A percentile compares a stretch with the other conserved stretches of the same genome.
Conservation (phyloP, 2,888 invertebrate genomes). For the Eristalis tenax region DNA sequence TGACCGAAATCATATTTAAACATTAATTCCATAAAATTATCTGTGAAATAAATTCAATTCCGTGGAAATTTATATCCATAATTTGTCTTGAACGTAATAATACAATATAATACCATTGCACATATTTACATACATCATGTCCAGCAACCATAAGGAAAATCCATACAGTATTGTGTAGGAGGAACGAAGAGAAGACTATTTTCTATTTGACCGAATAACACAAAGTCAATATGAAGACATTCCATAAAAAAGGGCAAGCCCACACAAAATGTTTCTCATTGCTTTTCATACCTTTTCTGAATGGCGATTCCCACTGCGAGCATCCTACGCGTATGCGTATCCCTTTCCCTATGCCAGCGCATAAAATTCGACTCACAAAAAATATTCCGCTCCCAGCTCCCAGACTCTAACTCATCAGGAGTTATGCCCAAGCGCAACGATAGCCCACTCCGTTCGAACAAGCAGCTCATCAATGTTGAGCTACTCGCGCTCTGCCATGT, state of each 20-base stretch:
- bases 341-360: neutral
- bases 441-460: too few species aligned
- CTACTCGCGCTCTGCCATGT: too few species aligned
- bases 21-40: too few species aligned
- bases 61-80: too few species aligned
- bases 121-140: neutral
- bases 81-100: too few species aligned
- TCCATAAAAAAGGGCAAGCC: conserved; percentile 44
- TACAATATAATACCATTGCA: neutral
- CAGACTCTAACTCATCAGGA: too few species aligned
- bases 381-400: neutral
- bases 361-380: conserved; percentile 27
- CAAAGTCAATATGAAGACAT: conserved; percentile 36
- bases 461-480: too few species aligned
- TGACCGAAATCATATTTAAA: too few species aligned
- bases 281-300: neutral
- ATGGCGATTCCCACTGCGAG: conserved; percentile 5
- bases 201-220: conserved; percentile 37
- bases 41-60: too few species aligned
- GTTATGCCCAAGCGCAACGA: too few species aligned
- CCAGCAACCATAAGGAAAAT: neutral
- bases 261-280: conserved; percentile 21
- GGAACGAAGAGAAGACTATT: conserved; percentile 1
- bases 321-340: conserved; percentile 21
- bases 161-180: conserved; percentile 16